Percentiles rank a stretch among this genome's conserved stretches.
Evolutionary conservation across 1,140 invertebrate species (phyloP).

Genomic region (Trachymyrmex cornetzi): DNA sequence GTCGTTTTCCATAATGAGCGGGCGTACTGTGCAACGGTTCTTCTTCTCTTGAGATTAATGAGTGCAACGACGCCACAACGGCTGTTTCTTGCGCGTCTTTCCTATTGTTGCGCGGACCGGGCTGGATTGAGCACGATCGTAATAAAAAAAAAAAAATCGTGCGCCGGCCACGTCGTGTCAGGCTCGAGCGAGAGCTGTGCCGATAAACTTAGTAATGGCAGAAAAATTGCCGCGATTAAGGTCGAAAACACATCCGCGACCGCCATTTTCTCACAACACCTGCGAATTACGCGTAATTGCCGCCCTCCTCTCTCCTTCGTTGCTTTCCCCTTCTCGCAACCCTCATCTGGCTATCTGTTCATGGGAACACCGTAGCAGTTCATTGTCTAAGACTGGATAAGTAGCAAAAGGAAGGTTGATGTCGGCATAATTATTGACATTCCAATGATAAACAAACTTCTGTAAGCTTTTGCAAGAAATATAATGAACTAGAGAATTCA

Average conservation of each 20-base stretch:
- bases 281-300: constrained; percentile 86
- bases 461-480: constrained; percentile 13
- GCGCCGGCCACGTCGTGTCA: constrained; percentile 62
- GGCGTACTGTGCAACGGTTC: constrained; percentile 36
- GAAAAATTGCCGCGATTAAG: constrained; percentile 86
- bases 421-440: constrained; percentile 37
- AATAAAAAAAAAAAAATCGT: constrained; percentile 68
- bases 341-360: constrained; percentile 82
- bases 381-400: constrained; percentile 81
- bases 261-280: constrained; percentile 86
- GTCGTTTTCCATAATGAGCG: constrained; percentile 22
- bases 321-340: constrained; percentile 47
- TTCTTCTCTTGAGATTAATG: constrained; percentile 50
- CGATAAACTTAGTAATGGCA: constrained; percentile 84
- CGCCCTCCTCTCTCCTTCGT: constrained; percentile 71
- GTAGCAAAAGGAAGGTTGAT: constrained; percentile 19
- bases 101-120: constrained; percentile 22
- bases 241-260: constrained; percentile 84
- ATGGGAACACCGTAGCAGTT: constrained; percentile 83
- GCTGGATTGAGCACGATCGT: constrained; percentile 56
- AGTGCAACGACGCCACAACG: constrained; percentile 47
- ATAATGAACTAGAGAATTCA: background rate
- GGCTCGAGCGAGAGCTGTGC: constrained; percentile 65
- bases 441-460: constrained; percentile 16
- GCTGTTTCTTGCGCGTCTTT: constrained; percentile 63